Percentiles rank a stretch among this genome's conserved stretches.
Evolutionary conservation across 2,113 vertebrate genomes (phyloP).

Genomic region (Microtus oregoni): DNA sequence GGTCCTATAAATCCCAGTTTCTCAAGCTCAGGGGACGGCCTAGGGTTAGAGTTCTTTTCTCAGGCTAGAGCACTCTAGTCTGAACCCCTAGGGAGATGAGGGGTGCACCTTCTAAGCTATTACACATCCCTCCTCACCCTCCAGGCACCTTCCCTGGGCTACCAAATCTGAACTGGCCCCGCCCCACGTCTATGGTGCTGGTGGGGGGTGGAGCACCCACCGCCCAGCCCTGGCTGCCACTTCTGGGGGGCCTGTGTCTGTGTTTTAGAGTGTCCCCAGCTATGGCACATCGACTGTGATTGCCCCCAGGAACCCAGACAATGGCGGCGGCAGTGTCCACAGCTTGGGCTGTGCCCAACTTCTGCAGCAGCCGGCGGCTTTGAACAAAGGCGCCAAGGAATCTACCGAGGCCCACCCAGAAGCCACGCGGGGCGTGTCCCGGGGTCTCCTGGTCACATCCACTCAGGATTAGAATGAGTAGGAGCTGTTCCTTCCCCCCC

Average conservation of each 20-base stretch:
- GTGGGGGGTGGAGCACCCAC: not conserved
- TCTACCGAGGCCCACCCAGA: not conserved
- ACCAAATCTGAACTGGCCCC: not conserved
- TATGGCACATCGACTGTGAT: not conserved
- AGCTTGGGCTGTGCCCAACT: constrained; percentile 59
- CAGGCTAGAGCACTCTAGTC: not conserved
- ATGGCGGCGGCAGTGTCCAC: constrained; percentile 8
- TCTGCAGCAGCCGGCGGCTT: constrained; percentile 30
- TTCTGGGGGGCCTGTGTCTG: not conserved
- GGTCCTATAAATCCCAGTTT: not conserved
- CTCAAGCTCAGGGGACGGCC: too few species aligned
- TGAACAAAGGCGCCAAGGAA: constrained; percentile 64
- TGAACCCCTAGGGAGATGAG: not conserved
- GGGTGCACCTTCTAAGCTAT: not conserved
- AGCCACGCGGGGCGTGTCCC: constrained; percentile 55
- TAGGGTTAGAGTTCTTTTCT: not conserved
- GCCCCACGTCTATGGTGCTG: not conserved
- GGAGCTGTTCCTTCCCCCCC: not conserved
- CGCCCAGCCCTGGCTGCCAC: not conserved
- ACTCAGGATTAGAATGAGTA: not conserved
- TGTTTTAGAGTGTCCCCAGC: not conserved
- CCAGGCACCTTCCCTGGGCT: not conserved
- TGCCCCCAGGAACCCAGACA: constrained; percentile 56
- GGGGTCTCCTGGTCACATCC: not conserved
- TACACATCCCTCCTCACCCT: not conserved